These are phyloP conservation scores for Alexandromys fortis DNA, from an alignment of 2,113 vertebrate species.

Conservation along the genomic window DNA sequence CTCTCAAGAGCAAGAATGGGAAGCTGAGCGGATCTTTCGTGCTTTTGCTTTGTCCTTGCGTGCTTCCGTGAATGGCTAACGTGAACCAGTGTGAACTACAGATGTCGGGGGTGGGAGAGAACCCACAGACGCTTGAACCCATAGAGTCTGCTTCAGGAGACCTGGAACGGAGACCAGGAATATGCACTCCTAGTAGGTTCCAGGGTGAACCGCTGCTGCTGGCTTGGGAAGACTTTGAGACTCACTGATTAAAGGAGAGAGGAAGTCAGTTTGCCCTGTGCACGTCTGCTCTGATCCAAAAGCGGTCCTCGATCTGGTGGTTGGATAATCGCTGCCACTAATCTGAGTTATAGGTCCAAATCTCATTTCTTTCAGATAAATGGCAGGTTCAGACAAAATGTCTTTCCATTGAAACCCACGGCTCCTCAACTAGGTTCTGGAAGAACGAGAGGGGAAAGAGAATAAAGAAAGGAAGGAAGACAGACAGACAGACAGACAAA, in stretches of 20 bases:
- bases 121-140: background rate
- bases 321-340: constrained; percentile 8
- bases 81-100: background rate
- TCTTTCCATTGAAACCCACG: constrained; percentile 46
- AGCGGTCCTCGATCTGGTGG: constrained; percentile 9
- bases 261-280: constrained; percentile 18
- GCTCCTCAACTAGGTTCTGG: background rate
- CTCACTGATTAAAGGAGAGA: background rate
- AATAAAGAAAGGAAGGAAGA: background rate
- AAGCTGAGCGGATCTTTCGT: background rate
- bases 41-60: background rate
- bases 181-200: background rate
- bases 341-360: constrained; percentile 47
- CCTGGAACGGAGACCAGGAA: background rate
- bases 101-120: background rate
- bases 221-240: background rate
- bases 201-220: background rate
- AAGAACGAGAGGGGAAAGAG: background rate
- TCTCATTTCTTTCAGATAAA: constrained; percentile 51
- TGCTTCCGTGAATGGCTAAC: background rate
- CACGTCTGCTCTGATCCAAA: constrained; percentile 7
- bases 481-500: background rate
- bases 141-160: background rate
- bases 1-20: background rate
- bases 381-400: constrained; percentile 29